These are phyloP conservation scores for Hippolais icterina DNA, from an alignment of 2,113 vertebrate species.

Conservation along the genomic window DNA sequence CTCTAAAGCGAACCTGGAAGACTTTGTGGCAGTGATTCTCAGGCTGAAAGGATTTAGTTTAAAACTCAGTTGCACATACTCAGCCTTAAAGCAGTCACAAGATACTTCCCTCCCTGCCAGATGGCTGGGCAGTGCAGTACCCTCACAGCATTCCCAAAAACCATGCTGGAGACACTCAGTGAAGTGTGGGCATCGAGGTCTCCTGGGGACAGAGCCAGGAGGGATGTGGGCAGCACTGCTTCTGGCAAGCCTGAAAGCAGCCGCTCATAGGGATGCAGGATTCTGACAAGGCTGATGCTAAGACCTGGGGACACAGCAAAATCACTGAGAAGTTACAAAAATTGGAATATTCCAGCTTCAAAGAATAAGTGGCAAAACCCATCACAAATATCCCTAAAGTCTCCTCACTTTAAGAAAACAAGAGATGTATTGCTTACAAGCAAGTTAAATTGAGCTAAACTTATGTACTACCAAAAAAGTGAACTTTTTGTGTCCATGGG, in stretches of 20 bases:
- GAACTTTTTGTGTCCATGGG: neutral
- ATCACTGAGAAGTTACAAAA: neutral
- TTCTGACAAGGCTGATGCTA: rapidly evolving
- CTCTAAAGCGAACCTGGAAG: neutral
- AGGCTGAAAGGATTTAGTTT: neutral
- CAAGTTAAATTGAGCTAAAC: neutral
- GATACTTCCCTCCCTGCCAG: neutral
- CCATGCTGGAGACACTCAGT: neutral
- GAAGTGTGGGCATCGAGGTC: rapidly evolving
- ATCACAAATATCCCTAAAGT: rapidly evolving
- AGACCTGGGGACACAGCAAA: neutral
- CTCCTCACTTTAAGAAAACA: neutral
- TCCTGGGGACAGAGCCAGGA: rapidly evolving
- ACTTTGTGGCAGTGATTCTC: neutral
- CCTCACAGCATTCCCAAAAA: neutral
- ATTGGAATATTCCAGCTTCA: neutral
- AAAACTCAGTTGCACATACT: neutral
- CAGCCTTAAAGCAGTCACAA: neutral
- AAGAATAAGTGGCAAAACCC: neutral
- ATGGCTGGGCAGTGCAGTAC: rapidly evolving
- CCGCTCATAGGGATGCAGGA: rapidly evolving
- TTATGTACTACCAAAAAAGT: neutral
- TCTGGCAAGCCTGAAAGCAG: neutral
- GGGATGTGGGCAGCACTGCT: neutral
- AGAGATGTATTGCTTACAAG: neutral